phyloP scores from a whole-genome alignment of 64 coral and sea anemone genomes.

The Porites australiensis region DNA sequence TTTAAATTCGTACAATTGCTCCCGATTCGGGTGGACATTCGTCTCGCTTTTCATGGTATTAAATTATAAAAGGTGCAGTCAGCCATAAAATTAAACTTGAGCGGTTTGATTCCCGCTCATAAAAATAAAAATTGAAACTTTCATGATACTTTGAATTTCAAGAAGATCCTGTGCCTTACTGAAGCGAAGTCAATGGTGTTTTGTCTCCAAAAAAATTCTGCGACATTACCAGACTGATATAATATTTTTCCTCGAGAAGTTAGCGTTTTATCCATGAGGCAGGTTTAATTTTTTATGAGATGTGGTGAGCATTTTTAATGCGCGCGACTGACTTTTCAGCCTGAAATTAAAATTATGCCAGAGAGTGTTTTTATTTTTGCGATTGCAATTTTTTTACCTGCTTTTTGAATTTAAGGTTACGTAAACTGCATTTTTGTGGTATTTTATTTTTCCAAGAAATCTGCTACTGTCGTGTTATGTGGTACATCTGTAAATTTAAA shows the following conservation, averaged over 20 bases:
- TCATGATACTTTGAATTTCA: not conserved
- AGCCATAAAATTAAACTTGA: not conserved
- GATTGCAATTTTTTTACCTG: no score
- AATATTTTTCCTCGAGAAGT: not conserved
- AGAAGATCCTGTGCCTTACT: no score
- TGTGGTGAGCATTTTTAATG: not conserved
- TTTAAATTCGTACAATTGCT: not conserved
- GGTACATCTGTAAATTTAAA: no score
- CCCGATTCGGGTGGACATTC: not conserved
- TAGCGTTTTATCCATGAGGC: not conserved
- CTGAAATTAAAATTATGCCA: not conserved
- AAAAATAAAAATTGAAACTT: not conserved
- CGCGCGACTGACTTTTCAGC: constrained; percentile 17
- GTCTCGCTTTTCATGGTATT: not conserved
- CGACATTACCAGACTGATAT: not conserved
- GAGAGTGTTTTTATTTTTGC: not conserved
- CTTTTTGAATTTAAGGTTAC: no score
- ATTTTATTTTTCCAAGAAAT: no score
- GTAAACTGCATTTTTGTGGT: no score
- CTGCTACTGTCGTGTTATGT: no score
- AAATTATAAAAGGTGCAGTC: not conserved
- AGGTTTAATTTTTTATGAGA: constrained; percentile 25
- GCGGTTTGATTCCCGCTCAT: no score
- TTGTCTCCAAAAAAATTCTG: not conserved
- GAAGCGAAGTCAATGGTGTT: no score